A percentile compares a stretch with the other conserved stretches of the same genome.
These are phyloP conservation scores for Piscicola geometra DNA, from an alignment of 2,888 invertebrate genomes.

Conservation along the genomic window DNA sequence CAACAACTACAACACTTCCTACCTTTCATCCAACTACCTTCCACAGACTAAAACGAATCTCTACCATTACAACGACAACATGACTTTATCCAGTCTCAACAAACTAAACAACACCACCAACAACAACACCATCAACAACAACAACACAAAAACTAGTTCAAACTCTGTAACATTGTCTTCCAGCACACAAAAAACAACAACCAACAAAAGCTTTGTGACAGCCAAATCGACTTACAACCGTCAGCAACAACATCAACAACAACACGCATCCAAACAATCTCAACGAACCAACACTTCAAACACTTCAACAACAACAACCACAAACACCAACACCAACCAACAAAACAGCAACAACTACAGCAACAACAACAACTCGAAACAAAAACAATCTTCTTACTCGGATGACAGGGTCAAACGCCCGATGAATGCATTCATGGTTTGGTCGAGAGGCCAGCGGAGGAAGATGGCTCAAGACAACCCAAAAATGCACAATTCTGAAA, in stretches of 20 bases:
- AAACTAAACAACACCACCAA: conserved; percentile 12
- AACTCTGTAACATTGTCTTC: background rate
- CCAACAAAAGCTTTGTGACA: conserved; percentile 9
- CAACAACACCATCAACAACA: conserved; percentile 2
- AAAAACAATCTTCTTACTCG: conserved; percentile 1
- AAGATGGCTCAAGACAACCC: conserved; percentile 91
- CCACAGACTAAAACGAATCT: background rate
- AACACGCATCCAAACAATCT: background rate
- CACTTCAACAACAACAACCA: background rate
- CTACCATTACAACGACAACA: conserved; percentile 1
- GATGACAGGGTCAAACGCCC: conserved; percentile 23
- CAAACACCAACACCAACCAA: conserved; percentile 3
- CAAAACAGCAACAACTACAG: background rate
- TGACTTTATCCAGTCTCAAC: conserved; percentile 10
- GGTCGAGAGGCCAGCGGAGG: conserved; percentile 17
- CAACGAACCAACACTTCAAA: conserved; percentile 12
- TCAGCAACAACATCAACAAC: conserved; percentile 1
- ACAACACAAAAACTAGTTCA: conserved; percentile 12
- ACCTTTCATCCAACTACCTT: background rate
- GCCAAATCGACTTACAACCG: conserved; percentile 1
- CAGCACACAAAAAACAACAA: background rate
- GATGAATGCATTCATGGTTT: conserved; percentile 28
- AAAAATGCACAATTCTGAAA: conserved; percentile 88
- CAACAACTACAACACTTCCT: background rate
- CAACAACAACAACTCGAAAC: background rate